Evolutionary conservation across 2,888 invertebrate genomes (phyloP).

Genomic region (Vanessa cardui): DNA sequence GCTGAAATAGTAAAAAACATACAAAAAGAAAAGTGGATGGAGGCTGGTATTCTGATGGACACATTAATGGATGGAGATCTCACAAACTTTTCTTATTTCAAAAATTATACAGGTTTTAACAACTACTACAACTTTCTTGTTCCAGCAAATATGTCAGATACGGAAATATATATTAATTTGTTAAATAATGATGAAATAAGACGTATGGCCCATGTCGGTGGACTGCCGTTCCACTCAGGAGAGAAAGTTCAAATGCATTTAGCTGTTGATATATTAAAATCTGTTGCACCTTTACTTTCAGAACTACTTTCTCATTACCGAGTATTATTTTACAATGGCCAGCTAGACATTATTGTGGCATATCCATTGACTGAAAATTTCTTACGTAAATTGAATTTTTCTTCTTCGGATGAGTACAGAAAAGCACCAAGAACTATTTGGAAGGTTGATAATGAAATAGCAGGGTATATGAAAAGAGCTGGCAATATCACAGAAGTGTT

Average conservation of each 20-base stretch:
- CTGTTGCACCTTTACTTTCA: conserved; percentile 75
- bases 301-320: conserved; percentile 74
- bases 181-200: conserved; percentile 69
- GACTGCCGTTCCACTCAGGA: conserved; percentile 76
- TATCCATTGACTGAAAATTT: conserved; percentile 84
- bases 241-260: conserved; percentile 76
- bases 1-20: conserved; percentile 82
- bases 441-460: conserved; percentile 85
- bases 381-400: conserved; percentile 86
- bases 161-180: conserved; percentile 59
- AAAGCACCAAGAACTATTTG: conserved; percentile 85
- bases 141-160: conserved; percentile 69
- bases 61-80: conserved; percentile 80
- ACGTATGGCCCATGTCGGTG: conserved; percentile 84
- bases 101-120: conserved; percentile 87
- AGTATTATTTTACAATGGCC: conserved; percentile 86
- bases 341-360: conserved; percentile 86
- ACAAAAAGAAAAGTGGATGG: conserved; percentile 81
- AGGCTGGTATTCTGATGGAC: conserved; percentile 88
- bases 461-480: conserved; percentile 88
- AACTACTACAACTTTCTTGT: conserved; percentile 88
- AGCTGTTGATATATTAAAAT: conserved; percentile 81
- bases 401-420: conserved; percentile 83
- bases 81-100: conserved; percentile 76
- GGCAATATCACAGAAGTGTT: conserved; percentile 88